phyloP scores from a whole-genome alignment of 2,888 invertebrate genomes.

The Lycaena phlaeas region DNA sequence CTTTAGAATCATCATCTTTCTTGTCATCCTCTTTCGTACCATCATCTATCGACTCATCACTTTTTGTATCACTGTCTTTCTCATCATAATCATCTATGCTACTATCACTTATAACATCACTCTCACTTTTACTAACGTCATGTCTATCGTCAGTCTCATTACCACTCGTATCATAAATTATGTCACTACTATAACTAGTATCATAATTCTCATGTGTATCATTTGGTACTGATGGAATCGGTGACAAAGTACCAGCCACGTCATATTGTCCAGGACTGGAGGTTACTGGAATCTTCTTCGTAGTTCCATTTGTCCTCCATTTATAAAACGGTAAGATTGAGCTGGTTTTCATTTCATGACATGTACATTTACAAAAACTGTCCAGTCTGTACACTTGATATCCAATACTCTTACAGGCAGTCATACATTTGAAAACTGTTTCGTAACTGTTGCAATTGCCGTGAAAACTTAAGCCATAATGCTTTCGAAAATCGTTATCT shows the following conservation, averaged over 20 bases:
- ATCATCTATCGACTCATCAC: too few relatives aligned
- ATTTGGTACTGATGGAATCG: too few relatives aligned
- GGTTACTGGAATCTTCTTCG: slow-evolving; percentile 30
- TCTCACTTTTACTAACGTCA: too few relatives aligned
- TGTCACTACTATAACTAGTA: too few relatives aligned
- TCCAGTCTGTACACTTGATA: slow-evolving; percentile 42
- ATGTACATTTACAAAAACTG: slow-evolving; percentile 40
- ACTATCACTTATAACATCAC: too few relatives aligned
- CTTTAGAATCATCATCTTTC: too few relatives aligned
- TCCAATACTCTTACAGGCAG: slow-evolving; percentile 45
- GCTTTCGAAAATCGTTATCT: slow-evolving; percentile 31
- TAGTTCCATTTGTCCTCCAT: slow-evolving; percentile 47
- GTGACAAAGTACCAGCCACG: slow-evolving; percentile 39
- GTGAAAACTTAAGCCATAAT: slow-evolving; percentile 43
- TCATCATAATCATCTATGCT: too few relatives aligned
- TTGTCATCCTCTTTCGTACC: too few relatives aligned
- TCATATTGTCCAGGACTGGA: slow-evolving; percentile 38
- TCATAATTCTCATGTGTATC: too few relatives aligned
- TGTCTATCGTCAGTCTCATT: too few relatives aligned
- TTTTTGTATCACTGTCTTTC: too few relatives aligned
- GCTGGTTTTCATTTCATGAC: slow-evolving; percentile 41
- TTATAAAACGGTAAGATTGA: slow-evolving; percentile 42
- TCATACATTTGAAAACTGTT: slow-evolving; percentile 47
- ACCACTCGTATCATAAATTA: too few relatives aligned
- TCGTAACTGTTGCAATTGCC: slow-evolving; percentile 33